Evolutionary conservation across 2,797 vertebrate genomes (phyloP).

Genomic region (Naso thynnoides): DNA sequence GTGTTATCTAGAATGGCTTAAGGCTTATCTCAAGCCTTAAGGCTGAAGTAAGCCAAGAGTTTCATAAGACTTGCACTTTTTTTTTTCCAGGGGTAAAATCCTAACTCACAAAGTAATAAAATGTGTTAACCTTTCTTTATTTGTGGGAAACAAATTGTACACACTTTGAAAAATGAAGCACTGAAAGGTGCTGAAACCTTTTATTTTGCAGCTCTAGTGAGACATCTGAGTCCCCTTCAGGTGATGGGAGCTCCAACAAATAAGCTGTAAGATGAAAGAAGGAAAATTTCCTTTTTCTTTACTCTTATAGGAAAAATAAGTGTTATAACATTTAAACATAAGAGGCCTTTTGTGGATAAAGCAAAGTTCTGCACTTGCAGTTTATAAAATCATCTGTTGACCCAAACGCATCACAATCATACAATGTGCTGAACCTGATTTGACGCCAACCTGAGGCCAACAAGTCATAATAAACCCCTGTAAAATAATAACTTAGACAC

Average conservation of each 20-base stretch:
- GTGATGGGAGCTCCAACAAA: background rate
- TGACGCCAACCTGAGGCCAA: too few relatives aligned
- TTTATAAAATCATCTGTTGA: too few relatives aligned
- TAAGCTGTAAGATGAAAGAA: background rate
- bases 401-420: too few relatives aligned
- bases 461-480: too few relatives aligned
- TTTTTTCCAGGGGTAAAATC: background rate
- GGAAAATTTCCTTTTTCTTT: background rate
- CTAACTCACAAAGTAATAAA: background rate
- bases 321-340: background rate
- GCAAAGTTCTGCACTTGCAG: background rate
- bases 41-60: background rate
- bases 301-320: too few relatives aligned
- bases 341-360: background rate
- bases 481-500: too few relatives aligned
- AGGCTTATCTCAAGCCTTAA: background rate
- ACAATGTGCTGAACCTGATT: too few relatives aligned
- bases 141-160: background rate
- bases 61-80: background rate
- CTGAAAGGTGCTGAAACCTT: background rate
- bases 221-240: background rate
- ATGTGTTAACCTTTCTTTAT: background rate
- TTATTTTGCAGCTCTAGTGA: background rate
- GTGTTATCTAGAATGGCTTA: too few relatives aligned
- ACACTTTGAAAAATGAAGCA: background rate